phyloP scores from a whole-genome alignment of 2,113 vertebrate species.

The Phaethon lepturus region DNA sequence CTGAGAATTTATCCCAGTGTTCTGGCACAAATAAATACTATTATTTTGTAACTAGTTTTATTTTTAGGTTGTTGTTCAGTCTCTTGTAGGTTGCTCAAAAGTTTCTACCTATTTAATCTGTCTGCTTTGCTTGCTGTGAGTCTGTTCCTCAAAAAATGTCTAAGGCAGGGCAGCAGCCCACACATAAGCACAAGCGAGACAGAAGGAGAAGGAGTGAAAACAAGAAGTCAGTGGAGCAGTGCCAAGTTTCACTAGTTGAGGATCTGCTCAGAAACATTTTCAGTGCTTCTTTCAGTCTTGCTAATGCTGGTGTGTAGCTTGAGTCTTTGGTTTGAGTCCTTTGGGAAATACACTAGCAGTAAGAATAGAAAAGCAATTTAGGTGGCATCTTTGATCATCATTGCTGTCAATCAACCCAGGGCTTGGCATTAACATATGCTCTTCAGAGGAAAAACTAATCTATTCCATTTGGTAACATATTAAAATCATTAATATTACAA shows the following conservation, averaged over 20 bases:
- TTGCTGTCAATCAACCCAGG: constrained; percentile 50
- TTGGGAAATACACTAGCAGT: constrained; percentile 48
- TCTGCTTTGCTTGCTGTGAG: constrained; percentile 53
- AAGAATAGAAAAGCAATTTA: constrained; percentile 67
- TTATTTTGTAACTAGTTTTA: constrained; percentile 32
- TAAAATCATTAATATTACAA: constrained; percentile 40
- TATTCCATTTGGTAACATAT: constrained; percentile 62
- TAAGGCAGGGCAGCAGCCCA: constrained; percentile 66
- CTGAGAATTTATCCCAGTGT: not conserved
- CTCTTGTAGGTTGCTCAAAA: constrained; percentile 33
- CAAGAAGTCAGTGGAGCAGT: constrained; percentile 61
- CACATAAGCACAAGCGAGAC: constrained; percentile 65
- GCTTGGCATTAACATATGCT: constrained; percentile 64
- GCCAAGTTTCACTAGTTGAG: constrained; percentile 60
- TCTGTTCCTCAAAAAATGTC: constrained; percentile 58
- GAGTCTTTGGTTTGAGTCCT: constrained; percentile 56
- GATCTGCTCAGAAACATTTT: constrained; percentile 65
- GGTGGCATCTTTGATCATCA: constrained; percentile 58
- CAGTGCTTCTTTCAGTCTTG: constrained; percentile 57
- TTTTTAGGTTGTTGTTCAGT: constrained; percentile 48
- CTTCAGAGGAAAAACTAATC: constrained; percentile 65
- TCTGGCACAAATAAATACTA: constrained; percentile 15
- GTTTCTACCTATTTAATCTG: constrained; percentile 64
- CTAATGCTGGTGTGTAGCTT: constrained; percentile 30
- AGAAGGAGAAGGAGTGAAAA: constrained; percentile 70